Percentiles rank a stretch among this genome's conserved stretches.
These are phyloP conservation scores for Mastacembelus armatus DNA, from an alignment of 2,797 vertebrate species.

Conservation along the genomic window DNA sequence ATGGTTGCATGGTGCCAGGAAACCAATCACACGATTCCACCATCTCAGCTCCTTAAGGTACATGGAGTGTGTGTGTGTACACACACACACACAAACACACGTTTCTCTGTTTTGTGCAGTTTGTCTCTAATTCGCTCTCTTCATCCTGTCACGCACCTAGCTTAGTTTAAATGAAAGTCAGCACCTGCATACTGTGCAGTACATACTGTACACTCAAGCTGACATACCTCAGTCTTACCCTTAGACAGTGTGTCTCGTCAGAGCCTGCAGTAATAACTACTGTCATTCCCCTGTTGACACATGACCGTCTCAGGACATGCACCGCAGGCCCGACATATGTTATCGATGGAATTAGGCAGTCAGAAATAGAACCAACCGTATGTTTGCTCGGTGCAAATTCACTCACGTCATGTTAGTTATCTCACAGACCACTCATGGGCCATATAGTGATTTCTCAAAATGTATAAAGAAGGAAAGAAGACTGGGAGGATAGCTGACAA, in stretches of 20 bases:
- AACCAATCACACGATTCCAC: slow-evolving; percentile 91
- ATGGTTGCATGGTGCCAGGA: slow-evolving; percentile 98
- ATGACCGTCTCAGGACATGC: slow-evolving; percentile 67
- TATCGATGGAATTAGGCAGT: slow-evolving; percentile 65
- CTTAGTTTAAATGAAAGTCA: slow-evolving; percentile 63
- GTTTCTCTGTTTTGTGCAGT: not conserved
- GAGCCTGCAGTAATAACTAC: slow-evolving; percentile 75
- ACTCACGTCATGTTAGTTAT: slow-evolving; percentile 24
- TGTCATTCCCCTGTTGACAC: slow-evolving; percentile 77
- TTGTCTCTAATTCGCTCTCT: slow-evolving; percentile 14
- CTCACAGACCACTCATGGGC: not conserved
- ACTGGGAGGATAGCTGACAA: slow-evolving; percentile 26
- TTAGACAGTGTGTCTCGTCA: slow-evolving; percentile 76
- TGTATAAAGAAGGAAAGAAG: not conserved
- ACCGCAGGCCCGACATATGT: slow-evolving; percentile 51
- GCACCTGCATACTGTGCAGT: slow-evolving; percentile 60
- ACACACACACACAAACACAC: not conserved
- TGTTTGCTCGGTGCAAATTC: slow-evolving; percentile 54
- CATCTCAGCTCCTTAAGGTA: slow-evolving; percentile 96
- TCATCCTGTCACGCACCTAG: slow-evolving; percentile 45
- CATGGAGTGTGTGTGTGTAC: not conserved
- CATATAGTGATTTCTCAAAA: slow-evolving; percentile 20
- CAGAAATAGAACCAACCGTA: slow-evolving; percentile 45
- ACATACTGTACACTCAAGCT: slow-evolving; percentile 69
- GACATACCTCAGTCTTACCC: slow-evolving; percentile 78